These are phyloP conservation scores for Nebria brevicollis DNA, from an alignment of 2,888 invertebrate species.

Conservation along the genomic window DNA sequence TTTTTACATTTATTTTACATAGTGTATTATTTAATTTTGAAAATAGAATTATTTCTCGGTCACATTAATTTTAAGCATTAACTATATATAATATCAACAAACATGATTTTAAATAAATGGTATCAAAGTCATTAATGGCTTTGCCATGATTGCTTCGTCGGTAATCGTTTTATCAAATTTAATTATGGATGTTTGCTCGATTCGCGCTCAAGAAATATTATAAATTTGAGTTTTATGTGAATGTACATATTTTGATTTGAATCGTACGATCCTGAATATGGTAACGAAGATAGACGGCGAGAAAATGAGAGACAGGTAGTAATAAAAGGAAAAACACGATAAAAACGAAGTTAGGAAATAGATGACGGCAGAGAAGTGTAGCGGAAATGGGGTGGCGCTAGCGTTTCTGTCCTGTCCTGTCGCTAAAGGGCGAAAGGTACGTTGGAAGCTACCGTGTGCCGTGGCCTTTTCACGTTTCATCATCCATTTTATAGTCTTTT, in stretches of 20 bases:
- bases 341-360: conserved; percentile 45
- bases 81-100: too few relatives aligned
- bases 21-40: not conserved
- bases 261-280: not conserved
- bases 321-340: conserved; percentile 39
- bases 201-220: not conserved
- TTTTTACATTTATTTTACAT: not conserved
- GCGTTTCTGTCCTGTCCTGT: not conserved
- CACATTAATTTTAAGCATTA: too few relatives aligned
- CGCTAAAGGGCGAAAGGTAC: not conserved
- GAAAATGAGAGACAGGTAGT: conserved; percentile 20
- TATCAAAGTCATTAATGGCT: too few relatives aligned
- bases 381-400: conserved; percentile 28
- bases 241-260: not conserved
- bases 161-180: too few relatives aligned
- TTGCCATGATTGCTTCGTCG: too few relatives aligned
- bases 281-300: not conserved
- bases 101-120: too few relatives aligned
- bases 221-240: not conserved
- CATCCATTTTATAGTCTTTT: not conserved
- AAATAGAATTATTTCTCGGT: not conserved
- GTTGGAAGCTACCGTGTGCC: not conserved
- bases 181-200: too few relatives aligned
- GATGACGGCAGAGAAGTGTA: conserved; percentile 40
- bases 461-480: conserved; percentile 3